phyloP scores from a whole-genome alignment of 2,888 invertebrate genomes.

The Oegoconia quadripuncta region DNA sequence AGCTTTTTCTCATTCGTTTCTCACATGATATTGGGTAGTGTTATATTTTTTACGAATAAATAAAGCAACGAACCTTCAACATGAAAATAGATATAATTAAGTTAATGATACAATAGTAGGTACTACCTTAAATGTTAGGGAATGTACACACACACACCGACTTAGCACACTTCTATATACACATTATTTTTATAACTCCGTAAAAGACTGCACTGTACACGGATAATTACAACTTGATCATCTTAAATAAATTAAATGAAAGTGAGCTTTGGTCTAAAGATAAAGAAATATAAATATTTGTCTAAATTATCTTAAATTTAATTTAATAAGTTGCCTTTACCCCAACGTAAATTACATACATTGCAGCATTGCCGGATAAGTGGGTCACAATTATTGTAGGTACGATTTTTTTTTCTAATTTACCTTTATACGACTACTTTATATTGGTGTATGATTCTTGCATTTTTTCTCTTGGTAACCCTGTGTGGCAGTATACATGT shows the following conservation, averaged over 20 bases:
- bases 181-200: slow-evolving; percentile 28
- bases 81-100: slow-evolving; percentile 72
- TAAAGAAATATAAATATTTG: slow-evolving; percentile 28
- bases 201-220: slow-evolving; percentile 48
- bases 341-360: slow-evolving; percentile 18
- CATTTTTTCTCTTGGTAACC: too few relatives aligned
- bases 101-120: slow-evolving; percentile 58
- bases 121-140: slow-evolving; percentile 43
- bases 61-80: slow-evolving; percentile 34
- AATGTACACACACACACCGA: slow-evolving; percentile 53
- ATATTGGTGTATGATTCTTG: too few relatives aligned
- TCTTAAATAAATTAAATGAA: slow-evolving; percentile 43
- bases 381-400: too few relatives aligned
- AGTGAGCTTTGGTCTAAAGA: slow-evolving; percentile 60
- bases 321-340: slow-evolving; percentile 13
- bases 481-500: too few relatives aligned
- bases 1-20: too few relatives aligned
- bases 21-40: too few relatives aligned
- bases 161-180: slow-evolving; percentile 39
- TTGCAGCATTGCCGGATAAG: too few relatives aligned
- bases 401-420: too few relatives aligned
- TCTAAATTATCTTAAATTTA: slow-evolving; percentile 39
- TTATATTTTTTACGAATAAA: not conserved
- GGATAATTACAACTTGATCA: slow-evolving; percentile 25
- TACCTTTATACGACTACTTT: too few relatives aligned